Conservation (phyloP, 2,797 vertebrate species). For the Lateolabrax maculatus region DNA sequence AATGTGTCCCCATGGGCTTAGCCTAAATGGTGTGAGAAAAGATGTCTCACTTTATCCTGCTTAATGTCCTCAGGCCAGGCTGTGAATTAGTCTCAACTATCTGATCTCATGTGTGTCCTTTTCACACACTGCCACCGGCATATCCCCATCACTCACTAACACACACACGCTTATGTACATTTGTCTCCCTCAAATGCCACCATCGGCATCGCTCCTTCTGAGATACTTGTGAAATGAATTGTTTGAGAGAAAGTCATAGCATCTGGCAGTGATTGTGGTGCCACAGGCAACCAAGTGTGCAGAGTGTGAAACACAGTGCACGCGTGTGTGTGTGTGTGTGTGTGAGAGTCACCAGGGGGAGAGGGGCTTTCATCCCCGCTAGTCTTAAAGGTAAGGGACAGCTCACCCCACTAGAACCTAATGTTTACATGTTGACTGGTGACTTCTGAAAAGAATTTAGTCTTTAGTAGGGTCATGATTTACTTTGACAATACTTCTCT, state of each 20-base stretch:
- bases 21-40: constrained; percentile 81
- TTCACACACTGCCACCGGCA: constrained; percentile 69
- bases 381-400: constrained; percentile 63
- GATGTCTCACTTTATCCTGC: constrained; percentile 82
- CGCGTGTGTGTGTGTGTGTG: constrained; percentile 19
- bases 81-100: constrained; percentile 78
- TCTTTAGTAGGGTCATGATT: constrained; percentile 35
- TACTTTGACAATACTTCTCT: constrained; percentile 36
- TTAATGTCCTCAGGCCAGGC: constrained; percentile 72
- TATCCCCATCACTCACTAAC: constrained; percentile 59
- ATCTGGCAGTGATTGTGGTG: constrained; percentile 80
- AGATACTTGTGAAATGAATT: constrained; percentile 83
- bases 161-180: constrained; percentile 49
- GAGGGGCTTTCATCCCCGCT: constrained; percentile 63
- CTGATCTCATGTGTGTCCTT: constrained; percentile 80
- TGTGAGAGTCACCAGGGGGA: constrained; percentile 55
- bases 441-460: constrained; percentile 55
- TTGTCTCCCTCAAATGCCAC: constrained; percentile 75
- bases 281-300: constrained; percentile 69
- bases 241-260: constrained; percentile 78
- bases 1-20: constrained; percentile 71
- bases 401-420: constrained; percentile 53
- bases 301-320: constrained; percentile 41
- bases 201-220: constrained; percentile 78
- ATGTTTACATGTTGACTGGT: constrained; percentile 32